These are phyloP conservation scores for Calyptomena viridis DNA, from an alignment of 2,113 vertebrate species.

Conservation along the genomic window DNA sequence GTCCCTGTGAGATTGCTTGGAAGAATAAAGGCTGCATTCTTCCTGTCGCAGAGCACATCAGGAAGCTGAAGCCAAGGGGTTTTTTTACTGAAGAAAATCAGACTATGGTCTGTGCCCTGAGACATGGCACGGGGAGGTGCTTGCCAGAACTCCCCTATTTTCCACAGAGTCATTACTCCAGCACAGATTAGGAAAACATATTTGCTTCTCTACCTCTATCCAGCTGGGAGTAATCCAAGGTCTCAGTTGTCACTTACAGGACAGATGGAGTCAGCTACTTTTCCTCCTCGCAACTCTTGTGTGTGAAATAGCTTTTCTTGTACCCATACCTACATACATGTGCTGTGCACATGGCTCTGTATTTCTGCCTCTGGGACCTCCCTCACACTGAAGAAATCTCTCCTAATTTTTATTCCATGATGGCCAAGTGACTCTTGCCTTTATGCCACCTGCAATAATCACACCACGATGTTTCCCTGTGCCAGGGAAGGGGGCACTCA, in stretches of 20 bases:
- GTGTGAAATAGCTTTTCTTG: neutral
- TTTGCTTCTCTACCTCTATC: neutral
- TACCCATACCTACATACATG: neutral
- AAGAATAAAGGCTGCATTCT: slow-evolving; percentile 6
- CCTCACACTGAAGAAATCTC: neutral
- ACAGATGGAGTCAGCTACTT: neutral
- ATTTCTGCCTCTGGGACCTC: neutral
- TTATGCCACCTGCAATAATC: neutral
- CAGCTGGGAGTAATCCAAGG: neutral
- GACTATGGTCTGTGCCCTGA: neutral
- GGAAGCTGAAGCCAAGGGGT: neutral
- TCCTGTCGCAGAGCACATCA: neutral
- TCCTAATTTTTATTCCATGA: neutral
- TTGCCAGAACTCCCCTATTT: neutral
- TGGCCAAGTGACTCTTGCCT: neutral
- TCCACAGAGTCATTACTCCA: neutral
- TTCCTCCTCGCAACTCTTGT: neutral
- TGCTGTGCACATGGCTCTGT: neutral
- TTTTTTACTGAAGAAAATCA: neutral
- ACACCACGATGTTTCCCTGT: neutral
- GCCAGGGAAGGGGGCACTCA: neutral
- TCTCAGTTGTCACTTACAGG: neutral
- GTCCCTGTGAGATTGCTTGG: neutral
- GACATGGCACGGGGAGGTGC: neutral
- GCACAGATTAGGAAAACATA: neutral